A percentile compares a stretch with the other conserved stretches of the same genome.
These are phyloP conservation scores for Mycetomoellerius zeteki DNA, from an alignment of 1,140 invertebrate genomes.

Conservation along the genomic window DNA sequence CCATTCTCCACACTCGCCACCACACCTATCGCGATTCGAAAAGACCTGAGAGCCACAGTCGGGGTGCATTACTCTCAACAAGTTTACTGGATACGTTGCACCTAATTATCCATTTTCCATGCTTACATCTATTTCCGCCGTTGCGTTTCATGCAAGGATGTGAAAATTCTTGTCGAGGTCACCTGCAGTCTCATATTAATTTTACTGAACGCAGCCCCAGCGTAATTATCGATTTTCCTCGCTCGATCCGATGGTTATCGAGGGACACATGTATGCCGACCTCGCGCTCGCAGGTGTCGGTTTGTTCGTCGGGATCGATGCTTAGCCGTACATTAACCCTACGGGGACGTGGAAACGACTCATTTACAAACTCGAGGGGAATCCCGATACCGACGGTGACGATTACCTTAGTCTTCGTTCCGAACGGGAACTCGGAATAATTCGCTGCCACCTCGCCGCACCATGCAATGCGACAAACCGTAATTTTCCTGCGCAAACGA, in stretches of 20 bases:
- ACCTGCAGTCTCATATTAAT: constrained; percentile 19
- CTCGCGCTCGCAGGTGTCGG: constrained; percentile 12
- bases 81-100: constrained; percentile 17
- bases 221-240: constrained; percentile 49
- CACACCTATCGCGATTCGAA: constrained; percentile 32
- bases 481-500: constrained; percentile 33
- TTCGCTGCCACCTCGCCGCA: not conserved
- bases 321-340: not conserved
- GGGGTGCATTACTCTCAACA: not conserved
- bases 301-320: constrained; percentile 29
- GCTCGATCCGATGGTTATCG: constrained; percentile 9
- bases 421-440: constrained; percentile 51
- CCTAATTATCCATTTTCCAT: constrained; percentile 45
- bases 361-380: not conserved
- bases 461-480: not conserved
- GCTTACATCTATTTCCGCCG: constrained; percentile 16
- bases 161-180: constrained; percentile 20
- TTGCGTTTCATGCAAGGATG: constrained; percentile 10
- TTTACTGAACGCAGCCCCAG: not conserved
- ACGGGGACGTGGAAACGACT: constrained; percentile 38
- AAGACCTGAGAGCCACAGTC: not conserved
- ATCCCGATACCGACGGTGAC: not conserved
- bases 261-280: not conserved
- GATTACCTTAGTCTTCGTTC: not conserved
- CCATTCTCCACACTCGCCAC: constrained; percentile 25